Conservation (phyloP, 2,888 invertebrate species). For the Eupsilia transversa region DNA sequence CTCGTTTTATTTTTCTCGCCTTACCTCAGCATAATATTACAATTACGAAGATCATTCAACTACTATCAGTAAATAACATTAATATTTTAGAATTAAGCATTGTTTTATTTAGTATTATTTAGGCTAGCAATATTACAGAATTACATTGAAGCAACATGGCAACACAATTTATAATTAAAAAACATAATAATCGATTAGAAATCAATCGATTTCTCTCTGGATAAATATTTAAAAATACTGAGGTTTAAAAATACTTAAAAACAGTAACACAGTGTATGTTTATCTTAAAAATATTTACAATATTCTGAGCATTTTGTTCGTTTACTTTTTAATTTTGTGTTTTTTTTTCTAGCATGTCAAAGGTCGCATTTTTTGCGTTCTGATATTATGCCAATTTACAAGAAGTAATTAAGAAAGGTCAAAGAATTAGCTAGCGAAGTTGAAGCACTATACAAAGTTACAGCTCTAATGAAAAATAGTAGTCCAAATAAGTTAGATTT, state of each 20-base stretch:
- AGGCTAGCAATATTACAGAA: constrained; percentile 86
- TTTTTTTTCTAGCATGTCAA: constrained; percentile 11
- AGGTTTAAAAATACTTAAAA: constrained; percentile 55
- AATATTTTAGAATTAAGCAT: constrained; percentile 87
- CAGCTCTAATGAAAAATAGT: constrained; percentile 46
- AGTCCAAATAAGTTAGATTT: constrained; percentile 27
- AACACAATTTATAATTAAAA: constrained; percentile 67
- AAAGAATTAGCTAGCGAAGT: constrained; percentile 52
- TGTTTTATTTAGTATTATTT: constrained; percentile 76
- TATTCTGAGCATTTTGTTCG: constrained; percentile 47
- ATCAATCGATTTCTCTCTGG: constrained; percentile 45
- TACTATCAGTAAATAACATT: constrained; percentile 90
- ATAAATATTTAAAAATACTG: constrained; percentile 54
- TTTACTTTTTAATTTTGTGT: constrained; percentile 36
- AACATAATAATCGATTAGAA: constrained; percentile 51
- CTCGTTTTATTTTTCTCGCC: constrained; percentile 80
- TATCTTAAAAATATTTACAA: constrained; percentile 62
- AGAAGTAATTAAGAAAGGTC: constrained; percentile 38
- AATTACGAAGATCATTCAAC: constrained; percentile 84
- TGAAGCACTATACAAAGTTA: constrained; percentile 57
- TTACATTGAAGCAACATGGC: constrained; percentile 81
- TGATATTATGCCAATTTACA: constrained; percentile 42
- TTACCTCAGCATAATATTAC: constrained; percentile 82
- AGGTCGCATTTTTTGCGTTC: constrained; percentile 6
- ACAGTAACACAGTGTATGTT: constrained; percentile 51